These are phyloP conservation scores for Aphelenchoides avenae DNA, from an alignment of 1,140 invertebrate species.

Conservation along the genomic window DNA sequence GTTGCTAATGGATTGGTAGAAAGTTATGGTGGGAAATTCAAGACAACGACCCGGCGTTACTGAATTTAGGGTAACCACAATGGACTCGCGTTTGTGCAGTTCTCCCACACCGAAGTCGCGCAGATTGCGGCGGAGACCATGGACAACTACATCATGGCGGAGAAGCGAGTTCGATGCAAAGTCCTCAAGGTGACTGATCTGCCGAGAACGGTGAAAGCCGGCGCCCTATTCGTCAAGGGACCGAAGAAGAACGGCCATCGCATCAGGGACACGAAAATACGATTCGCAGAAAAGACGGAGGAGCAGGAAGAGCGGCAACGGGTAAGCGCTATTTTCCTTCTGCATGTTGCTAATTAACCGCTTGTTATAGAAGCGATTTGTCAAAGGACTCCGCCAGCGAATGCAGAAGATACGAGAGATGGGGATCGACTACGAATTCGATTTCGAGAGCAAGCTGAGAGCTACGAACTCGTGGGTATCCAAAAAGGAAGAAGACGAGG, in stretches of 20 bases:
- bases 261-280: constrained; percentile 3
- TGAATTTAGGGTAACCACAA: constrained; percentile 68
- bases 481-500: no score
- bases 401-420: constrained; percentile 24
- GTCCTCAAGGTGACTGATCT: constrained; percentile 23
- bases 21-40: background rate
- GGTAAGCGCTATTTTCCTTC: constrained; percentile 14
- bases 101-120: constrained; percentile 76
- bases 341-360: constrained; percentile 11
- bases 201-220: no score
- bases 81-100: constrained; percentile 84
- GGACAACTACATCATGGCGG: constrained; percentile 91
- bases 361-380: constrained; percentile 13
- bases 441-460: constrained; percentile 20
- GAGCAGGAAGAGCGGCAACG: constrained; percentile 16
- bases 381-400: background rate
- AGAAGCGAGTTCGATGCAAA: constrained; percentile 70
- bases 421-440: constrained; percentile 38
- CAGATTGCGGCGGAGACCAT: constrained; percentile 88
- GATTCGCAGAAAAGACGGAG: constrained; percentile 10
- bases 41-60: background rate
- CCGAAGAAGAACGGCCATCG: background rate
- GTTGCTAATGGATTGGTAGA: background rate
- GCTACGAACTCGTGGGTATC: constrained; percentile 2
- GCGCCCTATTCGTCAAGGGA: background rate